Conservation (phyloP, 2,888 invertebrate species). For the Metacarcinus magister region DNA sequence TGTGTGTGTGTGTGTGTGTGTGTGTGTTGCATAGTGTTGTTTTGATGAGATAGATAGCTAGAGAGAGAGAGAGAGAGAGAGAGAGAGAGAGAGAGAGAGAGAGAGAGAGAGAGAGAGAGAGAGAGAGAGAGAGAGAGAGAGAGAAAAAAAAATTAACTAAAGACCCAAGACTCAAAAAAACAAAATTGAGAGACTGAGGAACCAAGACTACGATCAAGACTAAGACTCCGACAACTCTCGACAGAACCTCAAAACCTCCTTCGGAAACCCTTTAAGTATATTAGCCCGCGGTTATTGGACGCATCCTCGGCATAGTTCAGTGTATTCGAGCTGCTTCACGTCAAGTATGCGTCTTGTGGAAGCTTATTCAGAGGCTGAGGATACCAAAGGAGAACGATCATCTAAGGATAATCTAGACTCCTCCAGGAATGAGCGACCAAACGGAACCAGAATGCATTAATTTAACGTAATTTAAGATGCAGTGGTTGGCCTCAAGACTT, state of each 20-base stretch:
- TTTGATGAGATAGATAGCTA: too few relatives aligned
- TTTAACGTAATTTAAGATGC: background rate
- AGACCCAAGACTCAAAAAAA: background rate
- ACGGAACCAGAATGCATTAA: background rate
- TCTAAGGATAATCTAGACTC: background rate
- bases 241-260: background rate
- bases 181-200: background rate
- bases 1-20: too few relatives aligned
- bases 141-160: background rate
- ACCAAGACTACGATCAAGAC: background rate
- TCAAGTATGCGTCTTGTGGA: slow-evolving; percentile 20
- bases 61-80: background rate
- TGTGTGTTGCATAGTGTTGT: too few relatives aligned
- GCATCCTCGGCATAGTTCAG: slow-evolving; percentile 10
- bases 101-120: background rate
- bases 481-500: background rate
- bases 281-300: slow-evolving; percentile 11
- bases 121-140: background rate
- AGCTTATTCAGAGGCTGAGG: background rate
- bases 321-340: background rate
- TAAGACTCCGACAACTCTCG: background rate
- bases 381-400: background rate
- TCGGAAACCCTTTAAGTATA: background rate
- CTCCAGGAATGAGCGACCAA: background rate
- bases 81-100: slow-evolving; percentile 43